Evolutionary conservation across 2,888 invertebrate genomes (phyloP), one percentile per base, ranked within the genome.

Genomic region (Agrochola litura): DNA sequence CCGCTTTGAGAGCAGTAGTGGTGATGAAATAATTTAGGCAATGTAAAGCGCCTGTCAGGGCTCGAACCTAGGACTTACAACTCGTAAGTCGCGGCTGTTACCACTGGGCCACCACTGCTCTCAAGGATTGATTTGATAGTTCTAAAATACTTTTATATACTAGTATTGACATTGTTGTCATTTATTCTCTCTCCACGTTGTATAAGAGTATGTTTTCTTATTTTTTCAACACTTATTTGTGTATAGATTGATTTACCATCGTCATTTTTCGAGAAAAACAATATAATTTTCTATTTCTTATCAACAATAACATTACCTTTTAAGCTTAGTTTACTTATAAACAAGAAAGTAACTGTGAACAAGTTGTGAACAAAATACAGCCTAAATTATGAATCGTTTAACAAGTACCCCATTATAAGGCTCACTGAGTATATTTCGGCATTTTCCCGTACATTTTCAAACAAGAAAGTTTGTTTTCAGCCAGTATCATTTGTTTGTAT

Each of bases 401-500:
- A 78, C 60, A 54, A 73, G 37, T 73, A 81, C 64, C 10, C 60
- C 30, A 77, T 81, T 64, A 52, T 16, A 60, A 61, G 56, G 54
- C 56, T 65, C 66, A 41, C 81, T 73, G 69, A 84, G 54, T 76
- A 66, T 52, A 80, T 80, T 77, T 66, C 30, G 30, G 19, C 43
- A 10, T 75, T 81, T 76, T 41, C 58, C 46, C 22, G 68, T 41
- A 68, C 19, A 64, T 79, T 86, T 84, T 73, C 58, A 52, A 85
- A 60, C 6, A 60, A 74, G 41, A 81, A 85, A 81, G 46, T 77
- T 85, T 79, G n/a, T 78, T 76, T 73, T 10, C 72, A 71, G 25
- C 19, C 60, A 71, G 65, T 56, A 25, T 46, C 75, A 86, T 58
- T 81, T 77, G 77, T 82, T 82, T 77, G 76, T 66, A 65, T 79